Evolutionary conservation across 2,797 vertebrate genomes (phyloP).

Genomic region (Pangasius larnaudii): DNA sequence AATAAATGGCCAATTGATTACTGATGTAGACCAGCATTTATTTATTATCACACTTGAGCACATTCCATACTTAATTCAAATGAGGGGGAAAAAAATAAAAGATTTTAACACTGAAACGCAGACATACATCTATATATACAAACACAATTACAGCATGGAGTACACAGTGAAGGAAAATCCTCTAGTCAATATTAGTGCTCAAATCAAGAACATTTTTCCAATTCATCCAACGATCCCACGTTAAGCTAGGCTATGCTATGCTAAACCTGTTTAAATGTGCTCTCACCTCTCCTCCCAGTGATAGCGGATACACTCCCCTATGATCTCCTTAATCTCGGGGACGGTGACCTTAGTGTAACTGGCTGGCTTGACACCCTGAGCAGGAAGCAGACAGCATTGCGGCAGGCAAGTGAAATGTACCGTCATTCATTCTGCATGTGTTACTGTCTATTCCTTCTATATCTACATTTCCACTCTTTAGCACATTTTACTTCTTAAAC

Average conservation of each 20-base stretch:
- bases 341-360: conserved; percentile 95
- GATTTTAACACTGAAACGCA: background rate
- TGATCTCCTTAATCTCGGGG: conserved; percentile 98
- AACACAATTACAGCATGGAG: background rate
- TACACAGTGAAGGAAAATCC: background rate
- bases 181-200: background rate
- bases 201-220: background rate
- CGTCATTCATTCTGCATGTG: background rate
- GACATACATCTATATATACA: background rate
- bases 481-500: background rate
- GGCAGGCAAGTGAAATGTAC: background rate
- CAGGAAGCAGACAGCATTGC: background rate
- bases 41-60: background rate
- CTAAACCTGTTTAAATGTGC: background rate
- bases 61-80: background rate
- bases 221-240: too few species aligned
- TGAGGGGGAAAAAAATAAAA: too few species aligned
- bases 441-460: background rate
- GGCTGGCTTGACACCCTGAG: conserved; percentile 95
- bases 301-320: conserved; percentile 97
- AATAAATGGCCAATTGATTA: background rate
- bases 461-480: background rate
- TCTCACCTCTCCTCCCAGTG: conserved; percentile 95
- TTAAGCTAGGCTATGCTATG: too few species aligned
- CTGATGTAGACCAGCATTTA: background rate